These are phyloP conservation scores for Stenchaetothrips biformis DNA, from an alignment of 2,888 invertebrate species.

Conservation along the genomic window DNA sequence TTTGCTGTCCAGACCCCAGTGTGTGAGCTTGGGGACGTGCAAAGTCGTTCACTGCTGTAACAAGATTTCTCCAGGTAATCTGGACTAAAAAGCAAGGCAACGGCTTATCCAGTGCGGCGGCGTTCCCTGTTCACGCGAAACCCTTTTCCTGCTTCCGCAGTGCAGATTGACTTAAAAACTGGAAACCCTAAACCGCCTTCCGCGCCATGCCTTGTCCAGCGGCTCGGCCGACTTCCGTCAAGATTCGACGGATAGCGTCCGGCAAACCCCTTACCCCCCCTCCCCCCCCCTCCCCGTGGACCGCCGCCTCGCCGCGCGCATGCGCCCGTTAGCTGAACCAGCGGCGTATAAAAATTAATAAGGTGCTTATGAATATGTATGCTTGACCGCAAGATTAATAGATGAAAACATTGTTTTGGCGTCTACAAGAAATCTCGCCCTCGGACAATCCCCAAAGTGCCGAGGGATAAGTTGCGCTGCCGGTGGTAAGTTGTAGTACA, in stretches of 20 bases:
- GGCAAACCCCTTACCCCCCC: neutral
- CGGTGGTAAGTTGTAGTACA: no score
- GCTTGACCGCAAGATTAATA: slow-evolving; percentile 14
- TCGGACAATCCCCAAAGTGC: neutral
- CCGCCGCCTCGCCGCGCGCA: neutral
- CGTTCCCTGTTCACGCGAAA: no score
- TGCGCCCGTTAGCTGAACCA: slow-evolving; percentile 14
- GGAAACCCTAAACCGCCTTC: no score
- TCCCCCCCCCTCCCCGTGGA: neutral
- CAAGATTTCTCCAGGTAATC: no score
- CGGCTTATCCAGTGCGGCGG: no score
- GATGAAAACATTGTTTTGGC: slow-evolving; percentile 23
- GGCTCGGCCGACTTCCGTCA: slow-evolving; percentile 10
- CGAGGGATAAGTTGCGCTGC: no score
- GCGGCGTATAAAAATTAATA: slow-evolving; percentile 25
- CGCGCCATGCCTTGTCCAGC: neutral
- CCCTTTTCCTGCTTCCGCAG: no score
- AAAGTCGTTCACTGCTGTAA: no score
- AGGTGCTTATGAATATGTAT: slow-evolving; percentile 7
- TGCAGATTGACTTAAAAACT: no score
- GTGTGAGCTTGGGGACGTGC: no score
- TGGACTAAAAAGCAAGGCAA: no score
- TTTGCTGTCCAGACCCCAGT: no score
- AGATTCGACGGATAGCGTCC: slow-evolving; percentile 2
- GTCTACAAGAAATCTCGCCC: slow-evolving; percentile 8